phyloP scores from a whole-genome alignment of 2,113 vertebrate genomes.

The Pipa parva region DNA sequence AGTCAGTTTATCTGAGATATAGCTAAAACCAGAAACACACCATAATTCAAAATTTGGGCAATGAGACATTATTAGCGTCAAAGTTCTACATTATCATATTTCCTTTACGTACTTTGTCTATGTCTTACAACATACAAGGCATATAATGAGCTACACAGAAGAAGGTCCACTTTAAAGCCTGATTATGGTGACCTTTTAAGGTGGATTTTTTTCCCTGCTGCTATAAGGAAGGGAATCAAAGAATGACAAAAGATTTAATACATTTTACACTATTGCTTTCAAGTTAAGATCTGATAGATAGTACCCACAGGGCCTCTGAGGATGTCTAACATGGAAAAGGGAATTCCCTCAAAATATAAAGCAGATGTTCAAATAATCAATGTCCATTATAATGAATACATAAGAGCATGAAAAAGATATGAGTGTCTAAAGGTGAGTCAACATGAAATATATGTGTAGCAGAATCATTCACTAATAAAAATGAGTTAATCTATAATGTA shows the following conservation, averaged over 20 bases:
- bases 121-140: neutral
- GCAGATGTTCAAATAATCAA: neutral
- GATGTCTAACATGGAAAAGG: neutral
- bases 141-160: neutral
- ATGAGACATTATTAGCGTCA: too few species aligned
- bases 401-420: neutral
- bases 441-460: too few species aligned
- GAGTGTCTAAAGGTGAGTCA: neutral
- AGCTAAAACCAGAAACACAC: too few species aligned
- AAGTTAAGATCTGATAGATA: neutral
- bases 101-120: neutral
- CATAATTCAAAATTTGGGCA: too few species aligned
- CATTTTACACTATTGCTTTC: neutral
- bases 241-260: constrained; percentile 2
- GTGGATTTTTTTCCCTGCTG: neutral
- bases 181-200: neutral
- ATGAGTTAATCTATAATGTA: too few species aligned
- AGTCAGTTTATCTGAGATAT: too few species aligned
- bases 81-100: neutral
- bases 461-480: too few species aligned
- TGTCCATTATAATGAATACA: neutral
- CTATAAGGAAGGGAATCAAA: neutral
- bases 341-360: neutral
- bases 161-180: constrained; percentile 1
- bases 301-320: neutral